Conservation (phyloP, 2,113 vertebrate genomes). For the Rallus limicola region DNA sequence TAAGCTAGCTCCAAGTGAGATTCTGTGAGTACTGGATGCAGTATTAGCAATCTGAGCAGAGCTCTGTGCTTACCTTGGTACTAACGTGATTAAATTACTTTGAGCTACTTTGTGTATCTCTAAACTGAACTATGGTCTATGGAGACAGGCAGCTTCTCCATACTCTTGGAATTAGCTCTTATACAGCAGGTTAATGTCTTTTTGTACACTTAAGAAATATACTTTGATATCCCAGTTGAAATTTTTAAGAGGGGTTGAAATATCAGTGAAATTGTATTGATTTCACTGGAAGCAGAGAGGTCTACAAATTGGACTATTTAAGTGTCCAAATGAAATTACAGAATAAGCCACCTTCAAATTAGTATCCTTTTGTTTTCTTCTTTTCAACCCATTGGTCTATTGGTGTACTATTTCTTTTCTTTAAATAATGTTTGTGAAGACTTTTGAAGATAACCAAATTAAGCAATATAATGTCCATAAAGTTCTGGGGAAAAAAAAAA, state of each 20-base stretch:
- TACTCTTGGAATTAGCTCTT: background rate
- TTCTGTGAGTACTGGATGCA: background rate
- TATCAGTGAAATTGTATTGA: background rate
- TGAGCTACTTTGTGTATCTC: background rate
- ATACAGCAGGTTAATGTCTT: background rate
- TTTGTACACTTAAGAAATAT: background rate
- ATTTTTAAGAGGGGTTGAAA: background rate
- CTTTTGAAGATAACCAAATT: background rate
- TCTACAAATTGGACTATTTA: background rate
- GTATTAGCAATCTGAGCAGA: background rate
- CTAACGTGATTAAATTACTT: background rate
- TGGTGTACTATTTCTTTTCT: background rate
- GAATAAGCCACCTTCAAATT: background rate
- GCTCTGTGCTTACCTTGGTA: background rate
- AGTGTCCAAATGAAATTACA: background rate
- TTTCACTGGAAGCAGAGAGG: background rate
- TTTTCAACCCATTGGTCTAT: background rate
- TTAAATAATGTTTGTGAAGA: background rate
- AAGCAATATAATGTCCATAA: background rate
- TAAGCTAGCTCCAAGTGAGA: background rate
- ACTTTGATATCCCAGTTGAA: background rate
- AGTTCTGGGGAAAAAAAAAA: background rate
- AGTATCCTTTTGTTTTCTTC: background rate
- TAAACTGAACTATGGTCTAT: background rate
- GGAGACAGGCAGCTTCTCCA: accelerated